A percentile compares a stretch with the other conserved stretches of the same genome.
These are phyloP conservation scores for Epinotia demarniana DNA, from an alignment of 2,888 invertebrate genomes.

Conservation along the genomic window DNA sequence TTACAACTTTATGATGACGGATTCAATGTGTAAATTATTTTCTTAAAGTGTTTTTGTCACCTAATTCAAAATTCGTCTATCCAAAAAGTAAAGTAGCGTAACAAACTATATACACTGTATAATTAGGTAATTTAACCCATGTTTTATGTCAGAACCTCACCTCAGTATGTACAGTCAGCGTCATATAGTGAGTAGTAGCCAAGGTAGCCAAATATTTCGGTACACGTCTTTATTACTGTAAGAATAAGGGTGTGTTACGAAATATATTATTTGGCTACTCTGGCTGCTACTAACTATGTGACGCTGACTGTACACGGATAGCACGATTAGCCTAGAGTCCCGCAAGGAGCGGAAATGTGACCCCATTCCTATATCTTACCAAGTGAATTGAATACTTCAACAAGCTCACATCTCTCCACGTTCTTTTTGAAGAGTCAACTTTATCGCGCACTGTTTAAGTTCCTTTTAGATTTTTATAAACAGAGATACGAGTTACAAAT, in stretches of 20 bases:
- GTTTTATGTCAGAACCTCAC: background rate
- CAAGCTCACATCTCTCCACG: background rate
- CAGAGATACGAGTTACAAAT: background rate
- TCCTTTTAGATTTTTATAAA: background rate
- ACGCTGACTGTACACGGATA: constrained; percentile 2
- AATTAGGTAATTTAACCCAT: background rate
- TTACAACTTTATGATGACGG: background rate
- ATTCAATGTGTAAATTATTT: too few relatives aligned
- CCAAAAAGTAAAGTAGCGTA: too few relatives aligned
- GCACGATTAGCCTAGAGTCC: constrained; percentile 20
- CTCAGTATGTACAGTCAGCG: background rate
- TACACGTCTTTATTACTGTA: too few relatives aligned
- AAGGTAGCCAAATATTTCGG: too few relatives aligned
- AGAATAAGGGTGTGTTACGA: too few relatives aligned
- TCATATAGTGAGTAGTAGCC: too few relatives aligned
- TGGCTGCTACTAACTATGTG: too few relatives aligned
- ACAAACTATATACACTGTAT: too few relatives aligned
- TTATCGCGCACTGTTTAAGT: background rate
- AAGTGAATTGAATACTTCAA: background rate
- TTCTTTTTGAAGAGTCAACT: background rate
- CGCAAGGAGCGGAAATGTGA: constrained; percentile 12
- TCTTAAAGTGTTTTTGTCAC: too few relatives aligned
- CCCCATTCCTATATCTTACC: constrained; percentile 19
- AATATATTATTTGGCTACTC: too few relatives aligned
- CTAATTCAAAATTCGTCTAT: too few relatives aligned